Base-by-base conservation (phyloP, 2,797 vertebrate species). In the Crax fasciolata region DNA sequence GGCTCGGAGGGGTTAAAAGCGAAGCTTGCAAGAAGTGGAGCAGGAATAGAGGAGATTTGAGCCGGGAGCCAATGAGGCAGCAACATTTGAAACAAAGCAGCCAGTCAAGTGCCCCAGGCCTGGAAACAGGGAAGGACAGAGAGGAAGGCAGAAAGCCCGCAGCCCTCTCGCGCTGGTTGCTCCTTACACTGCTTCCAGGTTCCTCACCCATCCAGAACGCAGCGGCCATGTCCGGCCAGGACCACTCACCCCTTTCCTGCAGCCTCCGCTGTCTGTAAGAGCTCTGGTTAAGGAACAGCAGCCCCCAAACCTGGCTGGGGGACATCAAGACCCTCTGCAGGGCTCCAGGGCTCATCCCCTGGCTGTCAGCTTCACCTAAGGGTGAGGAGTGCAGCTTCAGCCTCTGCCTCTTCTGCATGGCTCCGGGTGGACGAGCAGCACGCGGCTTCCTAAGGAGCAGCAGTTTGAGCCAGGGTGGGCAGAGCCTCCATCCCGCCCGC, bases 1-100 rank as follows among this genome's bases (percentile, higher is more conserved):
- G 59, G 41, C 38, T 59, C 4, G 8, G 39, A 87, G 49, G 77
- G 77, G 81, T 89, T 79, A 85, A 93, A 57, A 27, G 15, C 2
- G 13, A 24, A 72, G 76, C 71, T 67, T 49, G 32, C 10, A 13
- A 49, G 43, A 54, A 83, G 25, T 4, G 4, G 39, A 75, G 74
- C 79, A 59, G 18, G 81, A 77, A 55, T 13, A 15, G 44, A 14
- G 59, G n/a, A 66, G 77, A 57, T 43, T 61, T 57, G 70, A 73
- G 38, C 51, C 2, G 4, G 52, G 87, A 81, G 58, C 74, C 89
- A 95, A 91, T 65, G 89, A 72, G 82, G 89, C 78, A 41, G 81
- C 78, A 25, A 44, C 8, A 3, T 84, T 80, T 63, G 65, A 89
- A 95, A 91, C 68, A 54, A 80, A 76, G 35, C 76, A 74, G 92